Evolutionary conservation across 1,140 invertebrate species (phyloP).

Genomic region (Drosophila gunungcola): DNA sequence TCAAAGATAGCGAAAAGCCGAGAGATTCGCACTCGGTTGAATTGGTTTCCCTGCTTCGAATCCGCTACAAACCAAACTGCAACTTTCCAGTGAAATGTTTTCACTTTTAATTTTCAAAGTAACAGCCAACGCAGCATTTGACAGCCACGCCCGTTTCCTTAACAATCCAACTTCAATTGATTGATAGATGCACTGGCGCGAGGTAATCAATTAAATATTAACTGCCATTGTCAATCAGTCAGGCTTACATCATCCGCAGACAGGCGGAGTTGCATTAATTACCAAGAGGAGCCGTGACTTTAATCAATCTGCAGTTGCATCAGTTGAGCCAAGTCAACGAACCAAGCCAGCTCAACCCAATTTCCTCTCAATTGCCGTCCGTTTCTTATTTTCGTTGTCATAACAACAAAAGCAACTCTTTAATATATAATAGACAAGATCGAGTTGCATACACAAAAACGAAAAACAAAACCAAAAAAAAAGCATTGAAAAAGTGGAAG

Average conservation of each 20-base stretch:
- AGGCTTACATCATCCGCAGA: constrained; percentile 60
- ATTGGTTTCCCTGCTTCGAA: constrained; percentile 43
- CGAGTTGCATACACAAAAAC: constrained; percentile 14
- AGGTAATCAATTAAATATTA: constrained; percentile 74
- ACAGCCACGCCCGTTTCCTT: constrained; percentile 61
- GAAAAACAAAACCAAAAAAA: constrained; percentile 8
- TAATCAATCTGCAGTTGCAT: constrained; percentile 59
- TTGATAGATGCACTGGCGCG: constrained; percentile 39
- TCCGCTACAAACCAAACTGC: constrained; percentile 47
- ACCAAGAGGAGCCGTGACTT: constrained; percentile 41
- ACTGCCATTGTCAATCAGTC: constrained; percentile 67
- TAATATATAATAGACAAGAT: constrained; percentile 63
- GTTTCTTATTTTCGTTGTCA: constrained; percentile 56
- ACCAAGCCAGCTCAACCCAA: constrained; percentile 56
- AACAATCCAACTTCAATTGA: constrained; percentile 39
- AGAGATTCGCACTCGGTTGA: constrained; percentile 23
- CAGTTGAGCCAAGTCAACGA: constrained; percentile 65
- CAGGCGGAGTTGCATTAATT: constrained; percentile 68
- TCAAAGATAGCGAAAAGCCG: constrained; percentile 17
- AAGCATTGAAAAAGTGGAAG: constrained; percentile 33
- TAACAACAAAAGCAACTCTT: constrained; percentile 70
- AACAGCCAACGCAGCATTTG: constrained; percentile 46
- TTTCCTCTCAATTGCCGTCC: constrained; percentile 66
- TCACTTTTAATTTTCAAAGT: constrained; percentile 51
- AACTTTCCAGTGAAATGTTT: constrained; percentile 67